Conservation (phyloP, 2,797 vertebrate genomes). For the Clarias platycephalus region DNA sequence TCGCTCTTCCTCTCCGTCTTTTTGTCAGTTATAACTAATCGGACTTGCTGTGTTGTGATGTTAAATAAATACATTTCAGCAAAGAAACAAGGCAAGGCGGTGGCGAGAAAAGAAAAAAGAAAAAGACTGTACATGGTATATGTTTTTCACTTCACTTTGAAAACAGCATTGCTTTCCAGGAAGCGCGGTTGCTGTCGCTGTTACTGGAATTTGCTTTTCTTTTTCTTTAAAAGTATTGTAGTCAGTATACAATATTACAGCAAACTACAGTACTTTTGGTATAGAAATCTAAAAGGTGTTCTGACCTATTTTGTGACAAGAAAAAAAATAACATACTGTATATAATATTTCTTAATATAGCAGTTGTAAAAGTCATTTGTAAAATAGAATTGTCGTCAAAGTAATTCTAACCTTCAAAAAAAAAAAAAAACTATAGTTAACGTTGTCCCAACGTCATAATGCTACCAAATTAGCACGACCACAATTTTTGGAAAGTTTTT, state of each 20-base stretch:
- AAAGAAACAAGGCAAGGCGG: constrained; percentile 1
- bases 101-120: background rate
- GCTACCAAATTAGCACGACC: too few species aligned
- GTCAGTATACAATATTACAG: too few species aligned
- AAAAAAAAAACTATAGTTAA: too few species aligned
- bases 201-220: background rate
- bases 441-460: too few species aligned
- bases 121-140: background rate
- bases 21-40: constrained; percentile 20
- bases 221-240: background rate
- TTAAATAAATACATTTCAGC: constrained; percentile 25
- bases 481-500: background rate
- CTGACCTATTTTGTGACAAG: too few species aligned
- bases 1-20: background rate
- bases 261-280: background rate
- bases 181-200: background rate
- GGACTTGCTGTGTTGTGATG: constrained; percentile 14
- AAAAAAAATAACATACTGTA: too few species aligned
- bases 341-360: too few species aligned
- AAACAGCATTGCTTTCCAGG: background rate
- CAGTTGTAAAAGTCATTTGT: too few species aligned
- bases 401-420: too few species aligned
- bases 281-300: too few species aligned
- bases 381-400: too few species aligned
- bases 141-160: background rate